Evolutionary conservation across 2,888 invertebrate genomes (phyloP).

Genomic region (Limulus polyphemus): DNA sequence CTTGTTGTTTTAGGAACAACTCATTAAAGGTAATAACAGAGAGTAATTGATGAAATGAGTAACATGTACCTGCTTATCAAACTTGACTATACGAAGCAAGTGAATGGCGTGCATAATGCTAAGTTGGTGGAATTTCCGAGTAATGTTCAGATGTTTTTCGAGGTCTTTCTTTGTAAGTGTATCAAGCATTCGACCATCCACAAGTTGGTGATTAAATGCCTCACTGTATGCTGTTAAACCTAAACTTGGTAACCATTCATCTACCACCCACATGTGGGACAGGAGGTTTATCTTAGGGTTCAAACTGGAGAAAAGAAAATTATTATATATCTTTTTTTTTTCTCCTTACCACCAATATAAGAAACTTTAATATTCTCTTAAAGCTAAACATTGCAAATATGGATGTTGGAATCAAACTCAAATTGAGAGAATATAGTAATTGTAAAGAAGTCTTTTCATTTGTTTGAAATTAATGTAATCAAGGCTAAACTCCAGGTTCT

Average conservation of each 20-base stretch:
- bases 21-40: too few relatives aligned
- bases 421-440: background rate
- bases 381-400: background rate
- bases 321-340: too few relatives aligned
- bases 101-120: conserved; percentile 89
- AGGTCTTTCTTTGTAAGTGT: conserved; percentile 85
- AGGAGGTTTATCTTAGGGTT: conserved; percentile 76
- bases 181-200: conserved; percentile 85
- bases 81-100: conserved; percentile 77
- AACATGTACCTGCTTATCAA: conserved; percentile 47
- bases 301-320: conserved; percentile 36
- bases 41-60: too few relatives aligned
- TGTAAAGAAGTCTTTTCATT: background rate
- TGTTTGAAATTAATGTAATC: too few relatives aligned
- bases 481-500: too few relatives aligned
- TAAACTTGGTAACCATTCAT: conserved; percentile 82
- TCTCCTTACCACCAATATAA: too few relatives aligned
- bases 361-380: background rate
- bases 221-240: conserved; percentile 77
- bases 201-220: conserved; percentile 72
- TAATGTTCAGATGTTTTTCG: conserved; percentile 82
- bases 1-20: too few relatives aligned
- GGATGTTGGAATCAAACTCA: background rate
- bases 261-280: conserved; percentile 84
- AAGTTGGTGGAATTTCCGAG: conserved; percentile 85